A percentile compares a stretch with the other conserved stretches of the same genome.
Evolutionary conservation across 2,888 invertebrate species (phyloP).

Genomic region (Trachelus tabidus): DNA sequence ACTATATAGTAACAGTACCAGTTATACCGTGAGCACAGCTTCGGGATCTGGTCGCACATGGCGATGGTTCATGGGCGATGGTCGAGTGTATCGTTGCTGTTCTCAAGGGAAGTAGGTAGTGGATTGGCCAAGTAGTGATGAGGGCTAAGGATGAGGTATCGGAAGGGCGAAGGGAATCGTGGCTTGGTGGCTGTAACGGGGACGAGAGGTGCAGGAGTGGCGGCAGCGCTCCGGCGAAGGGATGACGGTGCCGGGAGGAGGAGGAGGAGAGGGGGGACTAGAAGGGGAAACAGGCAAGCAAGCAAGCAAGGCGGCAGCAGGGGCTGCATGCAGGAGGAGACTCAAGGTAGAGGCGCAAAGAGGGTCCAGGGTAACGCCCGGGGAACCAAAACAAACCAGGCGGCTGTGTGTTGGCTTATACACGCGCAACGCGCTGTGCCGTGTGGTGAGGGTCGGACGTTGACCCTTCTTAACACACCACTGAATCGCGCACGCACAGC

Average conservation of each 20-base stretch:
- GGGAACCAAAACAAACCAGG: conserved; percentile 66
- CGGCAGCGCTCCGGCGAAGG: conserved; percentile 3
- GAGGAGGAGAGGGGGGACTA: conserved; percentile 13
- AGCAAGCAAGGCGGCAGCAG: not conserved
- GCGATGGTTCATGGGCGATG: conserved; percentile 3
- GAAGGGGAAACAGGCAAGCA: conserved; percentile 17
- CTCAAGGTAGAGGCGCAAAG: conserved; percentile 23
- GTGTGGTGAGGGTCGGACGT: conserved; percentile 66
- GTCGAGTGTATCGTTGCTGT: not conserved
- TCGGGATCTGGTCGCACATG: conserved; percentile 6
- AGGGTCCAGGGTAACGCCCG: conserved; percentile 63
- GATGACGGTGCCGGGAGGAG: conserved; percentile 6
- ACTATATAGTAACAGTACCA: not conserved
- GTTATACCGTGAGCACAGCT: not conserved
- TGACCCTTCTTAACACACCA: conserved; percentile 61
- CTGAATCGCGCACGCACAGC: conserved; percentile 11
- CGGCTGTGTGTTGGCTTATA: conserved; percentile 29
- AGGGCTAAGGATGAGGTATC: not conserved
- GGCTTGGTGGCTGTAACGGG: not conserved
- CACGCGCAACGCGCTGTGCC: conserved; percentile 51
- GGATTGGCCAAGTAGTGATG: not conserved
- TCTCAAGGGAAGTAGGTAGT: not conserved
- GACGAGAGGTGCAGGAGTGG: not conserved
- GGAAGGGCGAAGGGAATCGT: not conserved
- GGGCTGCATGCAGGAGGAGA: not conserved